These are phyloP conservation scores for Indicator indicator DNA, from an alignment of 2,113 vertebrate species.

Conservation along the genomic window DNA sequence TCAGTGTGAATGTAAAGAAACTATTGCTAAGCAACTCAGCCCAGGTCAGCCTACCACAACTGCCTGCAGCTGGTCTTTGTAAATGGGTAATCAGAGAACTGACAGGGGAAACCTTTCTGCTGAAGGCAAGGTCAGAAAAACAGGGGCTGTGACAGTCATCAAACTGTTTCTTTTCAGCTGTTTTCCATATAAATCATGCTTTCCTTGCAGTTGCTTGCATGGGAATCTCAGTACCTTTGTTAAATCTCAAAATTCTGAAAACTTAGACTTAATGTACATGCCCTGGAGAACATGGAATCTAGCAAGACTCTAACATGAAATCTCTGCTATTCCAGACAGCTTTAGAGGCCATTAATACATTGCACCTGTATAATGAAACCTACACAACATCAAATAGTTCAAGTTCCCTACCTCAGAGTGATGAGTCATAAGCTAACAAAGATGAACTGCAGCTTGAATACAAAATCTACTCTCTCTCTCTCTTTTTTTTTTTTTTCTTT, in stretches of 20 bases:
- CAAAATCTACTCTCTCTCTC: not conserved
- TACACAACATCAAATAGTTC: not conserved
- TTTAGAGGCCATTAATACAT: too few relatives aligned
- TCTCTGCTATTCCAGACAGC: accelerated
- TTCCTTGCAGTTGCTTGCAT: not conserved
- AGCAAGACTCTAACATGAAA: too few relatives aligned
- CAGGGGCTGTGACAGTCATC: not conserved
- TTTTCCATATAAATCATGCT: not conserved
- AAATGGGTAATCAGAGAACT: not conserved
- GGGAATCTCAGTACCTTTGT: not conserved
- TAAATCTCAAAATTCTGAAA: not conserved
- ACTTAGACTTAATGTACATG: not conserved
- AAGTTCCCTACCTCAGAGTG: not conserved
- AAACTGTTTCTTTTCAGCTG: not conserved
- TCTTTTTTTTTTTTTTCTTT: accelerated
- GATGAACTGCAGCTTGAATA: not conserved
- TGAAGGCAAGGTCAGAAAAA: not conserved
- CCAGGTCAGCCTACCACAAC: not conserved
- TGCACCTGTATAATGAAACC: not conserved
- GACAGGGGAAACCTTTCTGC: not conserved
- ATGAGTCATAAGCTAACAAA: not conserved
- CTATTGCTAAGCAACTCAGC: not conserved
- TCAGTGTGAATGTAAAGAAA: not conserved
- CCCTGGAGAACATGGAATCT: not conserved
- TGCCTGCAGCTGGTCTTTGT: not conserved